Percentiles rank a stretch among this genome's conserved stretches.
Conservation (phyloP, 2,888 invertebrate species). For the Chalcis sispes region DNA sequence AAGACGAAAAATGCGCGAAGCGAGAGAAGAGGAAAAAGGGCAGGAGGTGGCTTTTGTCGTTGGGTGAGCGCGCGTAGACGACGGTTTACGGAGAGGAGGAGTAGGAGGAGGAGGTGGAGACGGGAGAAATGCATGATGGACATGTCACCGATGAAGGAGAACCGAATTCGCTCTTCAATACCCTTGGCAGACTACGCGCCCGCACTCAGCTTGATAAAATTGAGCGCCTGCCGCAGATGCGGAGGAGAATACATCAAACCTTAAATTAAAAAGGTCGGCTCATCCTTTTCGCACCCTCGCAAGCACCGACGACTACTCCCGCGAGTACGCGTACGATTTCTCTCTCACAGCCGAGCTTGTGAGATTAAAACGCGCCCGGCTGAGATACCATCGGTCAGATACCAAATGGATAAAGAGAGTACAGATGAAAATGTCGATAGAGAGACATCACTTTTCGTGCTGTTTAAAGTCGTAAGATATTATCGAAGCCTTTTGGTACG, state of each 20-base stretch:
- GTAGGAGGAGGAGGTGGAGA: not conserved
- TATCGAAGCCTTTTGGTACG: too few relatives aligned
- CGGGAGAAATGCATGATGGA: constrained; percentile 40
- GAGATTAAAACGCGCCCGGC: constrained; percentile 43
- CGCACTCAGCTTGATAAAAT: constrained; percentile 41
- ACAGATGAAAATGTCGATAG: not conserved
- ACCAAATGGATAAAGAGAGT: not conserved
- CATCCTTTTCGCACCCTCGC: not conserved
- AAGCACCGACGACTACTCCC: not conserved
- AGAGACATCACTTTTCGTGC: too few relatives aligned
- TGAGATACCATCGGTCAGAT: constrained; percentile 33
- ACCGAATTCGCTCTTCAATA: constrained; percentile 42
- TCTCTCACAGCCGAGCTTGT: not conserved
- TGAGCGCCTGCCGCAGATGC: not conserved
- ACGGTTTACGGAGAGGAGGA: too few relatives aligned
- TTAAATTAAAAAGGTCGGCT: constrained; percentile 48
- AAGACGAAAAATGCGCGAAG: not conserved
- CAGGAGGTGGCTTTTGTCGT: constrained; percentile 4
- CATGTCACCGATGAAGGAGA: constrained; percentile 11
- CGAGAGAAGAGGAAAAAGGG: constrained; percentile 1
- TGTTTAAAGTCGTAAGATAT: too few relatives aligned
- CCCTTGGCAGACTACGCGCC: constrained; percentile 9
- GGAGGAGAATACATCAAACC: not conserved
- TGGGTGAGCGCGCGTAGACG: too few relatives aligned
- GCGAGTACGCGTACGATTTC: not conserved